Evolutionary conservation across 2,888 invertebrate genomes (phyloP).

Genomic region (Caenorhabditis panamensis): DNA sequence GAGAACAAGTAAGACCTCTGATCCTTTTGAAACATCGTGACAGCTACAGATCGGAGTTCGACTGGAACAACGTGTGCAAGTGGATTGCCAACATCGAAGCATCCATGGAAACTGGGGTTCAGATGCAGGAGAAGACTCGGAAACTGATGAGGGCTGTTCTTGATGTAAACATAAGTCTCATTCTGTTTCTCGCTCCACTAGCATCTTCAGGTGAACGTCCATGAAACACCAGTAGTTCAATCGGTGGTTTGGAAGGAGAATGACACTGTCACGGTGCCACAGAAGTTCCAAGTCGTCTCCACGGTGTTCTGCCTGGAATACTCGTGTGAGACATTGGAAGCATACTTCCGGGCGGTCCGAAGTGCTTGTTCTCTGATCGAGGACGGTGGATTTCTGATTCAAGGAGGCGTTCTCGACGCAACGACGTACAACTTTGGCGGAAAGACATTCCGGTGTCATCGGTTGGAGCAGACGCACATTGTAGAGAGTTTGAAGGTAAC

Average conservation of each 20-base stretch:
- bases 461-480: slow-evolving; percentile 73
- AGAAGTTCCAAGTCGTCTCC: slow-evolving; percentile 79
- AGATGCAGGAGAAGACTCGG: slow-evolving; percentile 77
- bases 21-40: not conserved
- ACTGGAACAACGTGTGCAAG: slow-evolving; percentile 78
- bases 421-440: slow-evolving; percentile 78
- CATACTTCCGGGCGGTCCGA: slow-evolving; percentile 69
- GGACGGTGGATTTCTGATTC: slow-evolving; percentile 78
- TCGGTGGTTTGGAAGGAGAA: slow-evolving; percentile 68
- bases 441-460: slow-evolving; percentile 75
- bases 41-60: slow-evolving; percentile 66
- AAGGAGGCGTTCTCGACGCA: slow-evolving; percentile 79
- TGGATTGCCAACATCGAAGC: slow-evolving; percentile 80
- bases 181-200: not conserved
- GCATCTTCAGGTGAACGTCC: slow-evolving; percentile 74
- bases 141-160: slow-evolving; percentile 75
- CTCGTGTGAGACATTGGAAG: slow-evolving; percentile 72
- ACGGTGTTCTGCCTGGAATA: slow-evolving; percentile 81
- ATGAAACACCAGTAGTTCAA: slow-evolving; percentile 74
- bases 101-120: slow-evolving; percentile 65
- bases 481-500: slow-evolving; percentile 71
- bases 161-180: slow-evolving; percentile 58
- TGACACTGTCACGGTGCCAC: slow-evolving; percentile 66
- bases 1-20: slow-evolving; percentile 64
- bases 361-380: slow-evolving; percentile 76